These are phyloP conservation scores for Microtus richardsoni DNA, from an alignment of 2,113 vertebrate genomes.

Conservation along the genomic window DNA sequence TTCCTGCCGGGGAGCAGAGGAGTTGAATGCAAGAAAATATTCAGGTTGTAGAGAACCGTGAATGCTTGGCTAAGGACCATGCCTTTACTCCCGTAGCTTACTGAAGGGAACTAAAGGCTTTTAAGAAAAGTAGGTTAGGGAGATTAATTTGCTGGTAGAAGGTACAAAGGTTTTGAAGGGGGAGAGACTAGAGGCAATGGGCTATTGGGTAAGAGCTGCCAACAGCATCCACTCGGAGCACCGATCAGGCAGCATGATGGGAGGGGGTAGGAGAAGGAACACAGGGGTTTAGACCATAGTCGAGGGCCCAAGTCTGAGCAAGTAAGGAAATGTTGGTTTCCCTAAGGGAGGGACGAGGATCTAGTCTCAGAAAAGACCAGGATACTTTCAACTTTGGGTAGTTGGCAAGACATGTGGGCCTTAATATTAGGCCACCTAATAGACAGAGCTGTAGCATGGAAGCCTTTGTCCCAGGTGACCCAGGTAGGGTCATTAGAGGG, in stretches of 20 bases:
- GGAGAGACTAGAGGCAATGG: background rate
- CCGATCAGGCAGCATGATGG: background rate
- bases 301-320: background rate
- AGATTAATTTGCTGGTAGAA: slow-evolving; percentile 41
- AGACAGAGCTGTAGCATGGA: background rate
- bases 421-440: background rate
- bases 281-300: background rate
- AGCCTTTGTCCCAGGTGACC: background rate
- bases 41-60: background rate
- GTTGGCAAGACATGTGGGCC: background rate
- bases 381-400: background rate
- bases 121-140: slow-evolving; percentile 26
- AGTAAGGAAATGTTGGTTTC: slow-evolving; percentile 5
- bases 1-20: background rate
- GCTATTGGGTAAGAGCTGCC: background rate
- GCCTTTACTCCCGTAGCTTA: background rate
- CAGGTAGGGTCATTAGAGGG: background rate
- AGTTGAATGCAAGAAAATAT: slow-evolving; percentile 20
- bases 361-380: background rate
- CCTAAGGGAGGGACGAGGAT: background rate
- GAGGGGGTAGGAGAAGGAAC: background rate
- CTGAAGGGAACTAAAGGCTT: slow-evolving; percentile 34
- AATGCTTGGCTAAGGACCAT: background rate
- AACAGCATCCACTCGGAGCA: too few relatives aligned
- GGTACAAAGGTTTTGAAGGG: slow-evolving; percentile 45